Conservation (phyloP, 2,888 invertebrate genomes). For the Gisinianus flammeolus region DNA sequence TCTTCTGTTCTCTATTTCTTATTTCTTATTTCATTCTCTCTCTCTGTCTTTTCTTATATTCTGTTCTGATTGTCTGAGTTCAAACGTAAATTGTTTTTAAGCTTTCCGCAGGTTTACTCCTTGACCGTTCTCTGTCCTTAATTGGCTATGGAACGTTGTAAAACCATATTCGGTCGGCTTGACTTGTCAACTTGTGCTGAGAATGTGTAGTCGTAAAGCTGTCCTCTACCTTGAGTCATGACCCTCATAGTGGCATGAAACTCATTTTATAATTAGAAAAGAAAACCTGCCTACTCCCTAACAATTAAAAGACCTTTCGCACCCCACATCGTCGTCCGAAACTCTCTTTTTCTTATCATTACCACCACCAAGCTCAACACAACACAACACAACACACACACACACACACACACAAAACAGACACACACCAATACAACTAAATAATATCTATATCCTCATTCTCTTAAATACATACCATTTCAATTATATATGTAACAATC, state of each 20-base stretch:
- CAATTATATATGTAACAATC: background rate
- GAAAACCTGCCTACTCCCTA: conserved; percentile 56
- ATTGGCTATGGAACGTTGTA: conserved; percentile 57
- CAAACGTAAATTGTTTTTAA: conserved; percentile 40
- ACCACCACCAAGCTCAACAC: too few relatives aligned
- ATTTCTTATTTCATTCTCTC: background rate
- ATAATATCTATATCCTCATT: background rate
- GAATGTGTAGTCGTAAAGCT: conserved; percentile 53
- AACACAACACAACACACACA: background rate
- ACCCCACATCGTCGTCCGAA: conserved; percentile 18
- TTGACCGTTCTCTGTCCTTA: conserved; percentile 50
- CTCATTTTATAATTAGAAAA: conserved; percentile 58
- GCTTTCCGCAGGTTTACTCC: conserved; percentile 36
- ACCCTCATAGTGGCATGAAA: conserved; percentile 49
- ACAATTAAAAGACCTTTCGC: conserved; percentile 56
- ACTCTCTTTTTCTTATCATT: conserved; percentile 14
- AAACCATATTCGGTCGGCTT: conserved; percentile 52
- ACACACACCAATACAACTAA: background rate
- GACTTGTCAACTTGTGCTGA: conserved; percentile 44
- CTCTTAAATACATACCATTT: background rate
- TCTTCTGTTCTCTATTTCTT: background rate
- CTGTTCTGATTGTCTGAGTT: conserved; percentile 8
- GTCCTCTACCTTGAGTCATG: conserved; percentile 57
- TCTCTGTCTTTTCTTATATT: background rate
- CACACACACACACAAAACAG: background rate